Evolutionary conservation across 2,888 invertebrate genomes (phyloP).

Genomic region (Endotricha flammealis): DNA sequence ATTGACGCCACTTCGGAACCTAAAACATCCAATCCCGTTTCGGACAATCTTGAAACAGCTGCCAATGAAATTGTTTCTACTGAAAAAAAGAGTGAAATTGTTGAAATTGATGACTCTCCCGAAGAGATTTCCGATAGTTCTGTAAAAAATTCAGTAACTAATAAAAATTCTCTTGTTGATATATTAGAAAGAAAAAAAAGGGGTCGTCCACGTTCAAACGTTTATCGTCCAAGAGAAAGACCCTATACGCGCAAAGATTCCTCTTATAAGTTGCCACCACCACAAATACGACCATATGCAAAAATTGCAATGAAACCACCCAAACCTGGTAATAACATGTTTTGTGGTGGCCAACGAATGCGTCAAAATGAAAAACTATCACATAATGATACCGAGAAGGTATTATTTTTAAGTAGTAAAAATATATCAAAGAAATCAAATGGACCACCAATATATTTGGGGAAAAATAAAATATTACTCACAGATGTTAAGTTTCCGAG

Average conservation of each 20-base stretch:
- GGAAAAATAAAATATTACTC: slow-evolving; percentile 57
- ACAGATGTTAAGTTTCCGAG: slow-evolving; percentile 40
- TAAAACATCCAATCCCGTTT: background rate
- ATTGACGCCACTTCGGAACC: background rate
- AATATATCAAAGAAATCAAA: slow-evolving; percentile 21
- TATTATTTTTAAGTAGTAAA: slow-evolving; percentile 31
- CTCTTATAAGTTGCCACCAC: too few species aligned
- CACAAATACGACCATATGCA: too few species aligned
- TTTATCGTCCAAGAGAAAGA: too few species aligned
- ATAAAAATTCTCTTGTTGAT: too few species aligned
- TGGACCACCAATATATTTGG: slow-evolving; percentile 44
- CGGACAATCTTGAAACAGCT: background rate
- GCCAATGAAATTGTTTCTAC: background rate
- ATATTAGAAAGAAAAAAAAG: too few species aligned
- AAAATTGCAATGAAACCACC: too few species aligned
- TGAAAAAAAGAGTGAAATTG: background rate
- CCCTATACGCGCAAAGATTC: too few species aligned
- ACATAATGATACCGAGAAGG: too few species aligned
- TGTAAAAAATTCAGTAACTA: background rate
- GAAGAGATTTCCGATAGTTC: background rate
- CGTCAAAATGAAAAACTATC: too few species aligned
- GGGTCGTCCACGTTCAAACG: too few species aligned
- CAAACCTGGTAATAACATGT: too few species aligned
- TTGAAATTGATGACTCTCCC: background rate
- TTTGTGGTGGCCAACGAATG: too few species aligned